phyloP scores from a whole-genome alignment of 2,888 invertebrate species.

The Pyrocoelia pectoralis region DNA sequence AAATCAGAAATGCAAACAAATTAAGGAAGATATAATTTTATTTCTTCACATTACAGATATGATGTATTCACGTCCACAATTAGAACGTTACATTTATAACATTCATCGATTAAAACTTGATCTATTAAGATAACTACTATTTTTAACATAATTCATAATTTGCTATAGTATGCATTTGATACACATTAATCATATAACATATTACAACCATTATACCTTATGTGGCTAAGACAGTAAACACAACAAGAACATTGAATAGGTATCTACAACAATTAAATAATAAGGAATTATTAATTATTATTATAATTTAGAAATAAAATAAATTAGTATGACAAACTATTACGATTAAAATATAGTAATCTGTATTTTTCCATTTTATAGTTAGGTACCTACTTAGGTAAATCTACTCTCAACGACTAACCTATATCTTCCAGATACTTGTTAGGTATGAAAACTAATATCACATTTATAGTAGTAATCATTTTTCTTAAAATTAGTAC shows the following conservation, averaged over 20 bases:
- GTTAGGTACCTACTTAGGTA: no score
- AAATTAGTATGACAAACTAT: no score
- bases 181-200: background rate
- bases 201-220: background rate
- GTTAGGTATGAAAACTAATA: conserved; percentile 26
- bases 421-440: conserved; percentile 2
- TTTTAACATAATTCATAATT: background rate
- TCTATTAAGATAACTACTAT: background rate
- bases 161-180: background rate
- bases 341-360: no score
- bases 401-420: background rate
- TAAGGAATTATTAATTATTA: no score
- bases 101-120: conserved; percentile 14
- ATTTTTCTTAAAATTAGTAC: conserved; percentile 1
- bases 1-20: no score
- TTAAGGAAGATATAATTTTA: conserved; percentile 17
- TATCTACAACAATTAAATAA: background rate
- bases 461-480: conserved; percentile 23
- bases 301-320: no score
- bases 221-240: background rate
- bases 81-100: conserved; percentile 27
- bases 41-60: conserved; percentile 27
- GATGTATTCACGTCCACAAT: conserved; percentile 15
- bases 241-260: background rate
- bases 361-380: background rate